phyloP scores from a whole-genome alignment of 1,140 invertebrate genomes.

The Oedothorax gibbosus region DNA sequence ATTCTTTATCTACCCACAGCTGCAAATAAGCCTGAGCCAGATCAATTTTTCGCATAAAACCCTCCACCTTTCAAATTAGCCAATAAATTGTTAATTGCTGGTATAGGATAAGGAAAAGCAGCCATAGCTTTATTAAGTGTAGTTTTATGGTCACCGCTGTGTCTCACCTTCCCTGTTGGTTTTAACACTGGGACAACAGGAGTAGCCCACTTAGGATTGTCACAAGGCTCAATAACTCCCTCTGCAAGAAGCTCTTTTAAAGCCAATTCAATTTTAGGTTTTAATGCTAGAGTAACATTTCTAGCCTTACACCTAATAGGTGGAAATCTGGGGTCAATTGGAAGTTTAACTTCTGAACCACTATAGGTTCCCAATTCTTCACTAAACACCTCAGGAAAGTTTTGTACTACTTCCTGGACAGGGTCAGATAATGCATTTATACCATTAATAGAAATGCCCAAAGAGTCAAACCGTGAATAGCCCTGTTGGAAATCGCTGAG shows the following conservation, averaged over 20 bases:
- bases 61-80: slow-evolving; percentile 11
- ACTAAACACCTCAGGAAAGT: neutral
- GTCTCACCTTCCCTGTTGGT: neutral
- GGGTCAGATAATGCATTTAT: slow-evolving; percentile 8
- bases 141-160: neutral
- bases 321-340: neutral
- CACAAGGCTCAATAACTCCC: neutral
- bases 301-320: slow-evolving; percentile 13
- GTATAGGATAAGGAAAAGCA: slow-evolving; percentile 10
- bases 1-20: neutral
- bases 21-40: slow-evolving; percentile 16
- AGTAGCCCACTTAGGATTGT: slow-evolving; percentile 6
- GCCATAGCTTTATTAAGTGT: slow-evolving; percentile 17
- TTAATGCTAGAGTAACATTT: slow-evolving; percentile 7
- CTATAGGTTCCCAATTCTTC: neutral
- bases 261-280: slow-evolving; percentile 8
- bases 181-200: neutral
- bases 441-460: slow-evolving; percentile 11
- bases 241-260: neutral
- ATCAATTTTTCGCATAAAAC: slow-evolving; percentile 16
- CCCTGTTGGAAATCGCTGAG: too few species aligned
- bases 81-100: neutral
- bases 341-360: neutral
- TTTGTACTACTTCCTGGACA: neutral
- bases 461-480: neutral